Evolutionary conservation across 1,140 invertebrate genomes (phyloP).

Genomic region (Drosophila teissieri): DNA sequence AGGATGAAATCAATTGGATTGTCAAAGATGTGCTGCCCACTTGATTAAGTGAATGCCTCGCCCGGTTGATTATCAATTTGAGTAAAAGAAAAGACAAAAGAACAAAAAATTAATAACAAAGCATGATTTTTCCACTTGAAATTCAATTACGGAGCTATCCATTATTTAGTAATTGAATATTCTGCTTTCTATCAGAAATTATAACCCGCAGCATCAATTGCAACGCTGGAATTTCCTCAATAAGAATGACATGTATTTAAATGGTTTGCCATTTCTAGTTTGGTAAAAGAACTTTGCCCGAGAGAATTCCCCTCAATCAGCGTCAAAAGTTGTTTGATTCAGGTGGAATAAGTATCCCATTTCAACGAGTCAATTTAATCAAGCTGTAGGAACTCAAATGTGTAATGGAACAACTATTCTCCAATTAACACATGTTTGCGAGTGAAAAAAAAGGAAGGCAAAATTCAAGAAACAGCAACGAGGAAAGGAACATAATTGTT

Average conservation of each 20-base stretch:
- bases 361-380: slow-evolving; percentile 5
- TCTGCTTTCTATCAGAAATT: too few species aligned
- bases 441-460: too few species aligned
- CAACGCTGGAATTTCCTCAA: too few species aligned
- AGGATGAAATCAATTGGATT: not conserved
- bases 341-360: not conserved
- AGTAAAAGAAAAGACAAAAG: not conserved
- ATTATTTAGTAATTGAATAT: not conserved
- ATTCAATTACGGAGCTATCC: not conserved
- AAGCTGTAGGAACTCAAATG: not conserved
- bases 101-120: not conserved
- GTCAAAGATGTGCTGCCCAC: slow-evolving; percentile 8
- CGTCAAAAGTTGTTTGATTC: too few species aligned
- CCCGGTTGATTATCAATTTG: not conserved
- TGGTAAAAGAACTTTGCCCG: not conserved
- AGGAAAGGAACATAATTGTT: not conserved
- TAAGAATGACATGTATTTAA: not conserved
- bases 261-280: not conserved
- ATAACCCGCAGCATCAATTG: too few species aligned
- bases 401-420: not conserved
- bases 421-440: not conserved
- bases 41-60: slow-evolving; percentile 3
- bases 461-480: not conserved
- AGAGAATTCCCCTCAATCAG: not conserved
- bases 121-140: not conserved